Evolutionary conservation across 2,797 vertebrate species (phyloP), one percentile per base, ranked within the genome.

Genomic region (Rhodeus uyekii): DNA sequence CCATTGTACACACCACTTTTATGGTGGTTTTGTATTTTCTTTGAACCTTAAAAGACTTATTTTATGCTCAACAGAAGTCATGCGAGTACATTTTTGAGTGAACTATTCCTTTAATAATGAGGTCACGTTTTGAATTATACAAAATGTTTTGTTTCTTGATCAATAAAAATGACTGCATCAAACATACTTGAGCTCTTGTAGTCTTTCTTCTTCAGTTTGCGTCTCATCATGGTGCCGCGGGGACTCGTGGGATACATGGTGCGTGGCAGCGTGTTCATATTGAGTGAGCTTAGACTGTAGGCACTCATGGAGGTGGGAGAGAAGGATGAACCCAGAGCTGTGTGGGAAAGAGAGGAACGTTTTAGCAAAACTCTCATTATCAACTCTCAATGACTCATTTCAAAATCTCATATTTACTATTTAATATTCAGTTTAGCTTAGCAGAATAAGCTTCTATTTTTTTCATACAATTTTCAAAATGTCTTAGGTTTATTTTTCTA

Each of bases 201-300:
- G 92, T 99, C 98, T 92, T 99, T 99, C 95, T 98, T 99, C 93
- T 98, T 98, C 90, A 94, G 94, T 90, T 96, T 96, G 92, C 96
- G 96, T 93, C 96, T 96, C 96, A 98, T 97, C 94, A 99, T 93
- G 69, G 97, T 99, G 86, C 97, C 97, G 36, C 97, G 95, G 0
- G 98, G 98, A 90, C 98, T 99, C 9, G 96, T 98, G 87, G 97
- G 98, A 92, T 98, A 98, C 93, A 97, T 95, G 93, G 95, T 98
- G 91, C 97, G 94, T 89, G 98, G 97, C 91, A 99, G 91, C 38
- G 97, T 97, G 89, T 96, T 97, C 96, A 97, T 97, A 92, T 98
- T 98, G 85, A 99, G 96, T 88, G 98, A 99, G 87, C 97, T 98
- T 92, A 99, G 96, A 92, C 98, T 99, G 89, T 99, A 99, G 13